Percentiles rank a stretch among this genome's conserved stretches.
Conservation (phyloP, 2,888 invertebrate genomes). For the Drosophila acutilabella region DNA sequence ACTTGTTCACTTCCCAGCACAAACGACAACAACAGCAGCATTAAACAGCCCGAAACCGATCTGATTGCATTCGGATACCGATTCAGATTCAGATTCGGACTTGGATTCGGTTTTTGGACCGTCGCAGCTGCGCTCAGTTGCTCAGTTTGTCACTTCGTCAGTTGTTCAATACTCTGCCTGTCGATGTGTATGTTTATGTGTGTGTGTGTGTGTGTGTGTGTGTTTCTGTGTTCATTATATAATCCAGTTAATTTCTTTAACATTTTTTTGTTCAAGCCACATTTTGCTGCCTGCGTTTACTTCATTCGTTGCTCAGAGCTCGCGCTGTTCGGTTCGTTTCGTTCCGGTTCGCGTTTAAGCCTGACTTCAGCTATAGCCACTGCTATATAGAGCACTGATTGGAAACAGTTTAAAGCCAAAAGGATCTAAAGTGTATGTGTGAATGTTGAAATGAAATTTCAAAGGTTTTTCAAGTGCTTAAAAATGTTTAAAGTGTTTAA, state of each 20-base stretch:
- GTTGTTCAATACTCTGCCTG: constrained; percentile 2
- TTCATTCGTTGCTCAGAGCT: constrained; percentile 72
- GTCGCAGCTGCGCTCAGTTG: constrained; percentile 36
- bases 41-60: constrained; percentile 63
- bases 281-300: constrained; percentile 54
- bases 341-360: constrained; percentile 51
- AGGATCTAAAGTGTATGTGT: constrained; percentile 23
- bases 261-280: constrained; percentile 64
- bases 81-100: no score
- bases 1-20: constrained; percentile 68
- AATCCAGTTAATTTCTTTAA: constrained; percentile 81
- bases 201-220: constrained; percentile 32
- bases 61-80: constrained; percentile 70
- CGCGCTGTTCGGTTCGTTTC: constrained; percentile 60
- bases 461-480: not conserved
- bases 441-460: not conserved
- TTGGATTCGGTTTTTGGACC: constrained; percentile 20
- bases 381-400: not conserved
- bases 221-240: constrained; percentile 65
- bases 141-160: constrained; percentile 1
- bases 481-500: no score
- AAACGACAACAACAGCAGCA: constrained; percentile 44
- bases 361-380: constrained; percentile 24
- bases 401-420: not conserved
- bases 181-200: constrained; percentile 8